A percentile compares a stretch with the other conserved stretches of the same genome.
phyloP scores from a whole-genome alignment of 2,888 invertebrate genomes.

The Melolontha melolontha region DNA sequence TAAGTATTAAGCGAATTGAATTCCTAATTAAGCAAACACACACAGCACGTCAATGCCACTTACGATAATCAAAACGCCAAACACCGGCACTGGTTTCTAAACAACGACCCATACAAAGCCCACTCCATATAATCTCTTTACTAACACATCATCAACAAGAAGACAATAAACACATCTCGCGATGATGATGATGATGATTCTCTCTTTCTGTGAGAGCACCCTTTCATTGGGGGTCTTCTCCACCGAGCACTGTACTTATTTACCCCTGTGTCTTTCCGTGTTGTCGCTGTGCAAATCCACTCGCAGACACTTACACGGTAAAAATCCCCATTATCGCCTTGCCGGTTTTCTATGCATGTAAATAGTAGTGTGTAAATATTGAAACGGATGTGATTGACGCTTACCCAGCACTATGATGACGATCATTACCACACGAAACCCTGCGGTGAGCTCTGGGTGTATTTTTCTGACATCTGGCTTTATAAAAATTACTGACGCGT shows the following conservation, averaged over 20 bases:
- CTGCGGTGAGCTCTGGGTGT: constrained; percentile 44
- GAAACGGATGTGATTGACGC: constrained; percentile 55
- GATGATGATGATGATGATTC: constrained; percentile 53
- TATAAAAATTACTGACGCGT: constrained; percentile 14
- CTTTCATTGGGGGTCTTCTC: constrained; percentile 33
- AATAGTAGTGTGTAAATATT: constrained; percentile 59
- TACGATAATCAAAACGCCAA: constrained; percentile 54
- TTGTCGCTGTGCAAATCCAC: constrained; percentile 61
- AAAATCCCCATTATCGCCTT: constrained; percentile 61
- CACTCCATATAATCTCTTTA: constrained; percentile 54
- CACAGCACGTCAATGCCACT: constrained; percentile 52
- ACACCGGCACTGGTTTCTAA: constrained; percentile 42
- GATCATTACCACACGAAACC: constrained; percentile 55
- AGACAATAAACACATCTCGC: constrained; percentile 61
- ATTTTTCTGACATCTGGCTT: constrained; percentile 49
- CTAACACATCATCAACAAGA: constrained; percentile 60
- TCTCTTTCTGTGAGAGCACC: constrained; percentile 36
- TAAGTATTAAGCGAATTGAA: constrained; percentile 43
- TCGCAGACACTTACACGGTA: constrained; percentile 60
- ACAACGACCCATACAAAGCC: constrained; percentile 49
- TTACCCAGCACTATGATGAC: constrained; percentile 47
- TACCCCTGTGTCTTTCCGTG: constrained; percentile 51
- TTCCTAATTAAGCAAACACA: constrained; percentile 47
- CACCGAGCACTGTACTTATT: constrained; percentile 47
- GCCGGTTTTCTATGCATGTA: constrained; percentile 59